Conservation (phyloP, 2,888 invertebrate genomes). For the Baronia brevicornis region DNA sequence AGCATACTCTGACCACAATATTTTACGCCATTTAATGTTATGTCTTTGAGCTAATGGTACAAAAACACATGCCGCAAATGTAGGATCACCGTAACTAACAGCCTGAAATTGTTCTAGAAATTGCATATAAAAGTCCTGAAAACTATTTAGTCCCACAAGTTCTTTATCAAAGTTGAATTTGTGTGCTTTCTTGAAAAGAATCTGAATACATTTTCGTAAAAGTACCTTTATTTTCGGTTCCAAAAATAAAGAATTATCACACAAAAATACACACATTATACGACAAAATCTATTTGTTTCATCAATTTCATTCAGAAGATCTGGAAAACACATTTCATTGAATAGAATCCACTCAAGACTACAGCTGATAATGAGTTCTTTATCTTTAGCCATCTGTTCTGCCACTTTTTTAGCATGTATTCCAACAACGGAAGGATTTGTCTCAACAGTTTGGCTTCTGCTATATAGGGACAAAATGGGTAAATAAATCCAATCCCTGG, state of each 20-base stretch:
- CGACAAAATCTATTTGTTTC: slow-evolving; percentile 79
- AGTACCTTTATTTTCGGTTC: slow-evolving; percentile 73
- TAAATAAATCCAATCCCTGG: slow-evolving; percentile 87
- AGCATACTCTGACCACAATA: slow-evolving; percentile 93
- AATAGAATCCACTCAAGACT: slow-evolving; percentile 79
- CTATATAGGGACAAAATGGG: slow-evolving; percentile 79
- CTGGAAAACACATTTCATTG: slow-evolving; percentile 77
- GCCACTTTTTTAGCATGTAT: slow-evolving; percentile 44
- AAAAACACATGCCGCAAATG: slow-evolving; percentile 87
- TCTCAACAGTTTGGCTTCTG: slow-evolving; percentile 53
- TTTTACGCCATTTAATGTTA: slow-evolving; percentile 84
- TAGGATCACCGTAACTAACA: slow-evolving; percentile 90
- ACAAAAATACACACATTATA: slow-evolving; percentile 78
- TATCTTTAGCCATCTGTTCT: slow-evolving; percentile 41
- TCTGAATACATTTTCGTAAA: slow-evolving; percentile 68
- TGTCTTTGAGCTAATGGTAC: slow-evolving; percentile 90
- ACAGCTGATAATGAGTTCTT: slow-evolving; percentile 61
- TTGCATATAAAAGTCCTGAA: slow-evolving; percentile 85
- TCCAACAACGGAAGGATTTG: slow-evolving; percentile 29
- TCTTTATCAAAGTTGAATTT: slow-evolving; percentile 70
- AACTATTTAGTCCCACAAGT: slow-evolving; percentile 75
- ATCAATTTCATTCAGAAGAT: slow-evolving; percentile 68
- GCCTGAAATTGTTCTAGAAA: slow-evolving; percentile 91
- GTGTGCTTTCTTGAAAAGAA: slow-evolving; percentile 48
- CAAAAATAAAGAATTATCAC: slow-evolving; percentile 79